Base-by-base conservation (phyloP, 2,113 vertebrate species). In the Silurus glanis region DNA sequence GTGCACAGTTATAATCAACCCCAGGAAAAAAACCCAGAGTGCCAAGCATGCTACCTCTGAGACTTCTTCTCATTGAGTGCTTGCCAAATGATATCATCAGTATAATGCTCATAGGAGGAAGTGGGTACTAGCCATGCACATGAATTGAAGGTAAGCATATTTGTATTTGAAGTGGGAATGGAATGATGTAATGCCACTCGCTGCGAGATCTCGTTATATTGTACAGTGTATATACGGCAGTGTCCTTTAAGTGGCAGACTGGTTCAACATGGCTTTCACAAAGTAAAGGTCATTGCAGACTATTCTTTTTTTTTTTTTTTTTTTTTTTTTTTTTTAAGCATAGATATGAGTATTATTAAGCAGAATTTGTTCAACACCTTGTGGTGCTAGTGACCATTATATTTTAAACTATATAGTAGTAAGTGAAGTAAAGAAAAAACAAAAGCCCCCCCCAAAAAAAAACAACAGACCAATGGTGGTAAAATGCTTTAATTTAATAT, bases 221-320 rank as follows among this genome's bases (percentile, higher is more conserved):
- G 17, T 37, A 37, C 37, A 19, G 25, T 56, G 55, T 74, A 51
- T 23, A 0, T 49, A 58, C 28, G 12, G 10, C 61, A 13, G 49
- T 83, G 82, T 83, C 47, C 45, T 76, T 78, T 79, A 53, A 16
- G 5, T 64, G n/a, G 45, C 58, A 67, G 47, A 56, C 61, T 67
- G 74, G 14, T 56, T 64, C 17, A 55, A 51, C 47, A 49, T 45
- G 19, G 56, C 37, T 75, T 23, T 61, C 6, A n/a, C 74, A 69
- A 79, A 23, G n/a, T 78, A 64, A 51, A 78, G 72, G 83, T 37
- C 83, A 64, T 16, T 74, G 56, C 67, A 61, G 55, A 51, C 64
- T 71, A 71, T 12, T 56, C 9, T 3, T 71, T 67, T 51, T 64
- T 25, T 82, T 49, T 82, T 23, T 6, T 3, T 71, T 67, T 51